A percentile compares a stretch with the other conserved stretches of the same genome.
phyloP scores from a whole-genome alignment of 2,797 vertebrate species.

The Crocodylus rhombifer region DNA sequence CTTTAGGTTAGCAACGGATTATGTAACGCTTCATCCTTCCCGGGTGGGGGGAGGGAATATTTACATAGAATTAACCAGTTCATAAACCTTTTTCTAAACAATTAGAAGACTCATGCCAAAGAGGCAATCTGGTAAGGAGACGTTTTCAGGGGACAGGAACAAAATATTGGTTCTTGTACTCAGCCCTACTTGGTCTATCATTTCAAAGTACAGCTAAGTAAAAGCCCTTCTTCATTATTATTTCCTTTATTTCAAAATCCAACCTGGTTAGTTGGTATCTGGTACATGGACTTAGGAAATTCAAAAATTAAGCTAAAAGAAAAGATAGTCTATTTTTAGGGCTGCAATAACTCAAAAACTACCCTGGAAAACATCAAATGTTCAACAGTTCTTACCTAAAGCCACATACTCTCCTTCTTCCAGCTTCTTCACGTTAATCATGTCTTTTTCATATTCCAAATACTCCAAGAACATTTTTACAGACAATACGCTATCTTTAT shows the following conservation, averaged over 20 bases:
- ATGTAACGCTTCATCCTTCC: background rate
- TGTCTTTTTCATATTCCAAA: conserved; percentile 87
- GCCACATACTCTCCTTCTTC: conserved; percentile 78
- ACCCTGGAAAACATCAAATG: background rate
- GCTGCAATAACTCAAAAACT: background rate
- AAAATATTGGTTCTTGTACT: no score
- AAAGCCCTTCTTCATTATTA: no score
- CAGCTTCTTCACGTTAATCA: conserved; percentile 83
- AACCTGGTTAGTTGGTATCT: no score
- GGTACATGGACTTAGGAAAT: background rate
- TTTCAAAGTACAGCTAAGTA: no score
- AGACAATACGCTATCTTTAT: conserved; percentile 79
- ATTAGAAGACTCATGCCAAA: background rate
- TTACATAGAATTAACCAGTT: background rate
- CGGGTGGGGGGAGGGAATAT: background rate
- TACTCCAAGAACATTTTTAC: conserved; percentile 90
- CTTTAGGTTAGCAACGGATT: background rate
- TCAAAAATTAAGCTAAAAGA: background rate
- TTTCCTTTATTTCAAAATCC: no score
- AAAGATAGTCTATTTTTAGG: background rate
- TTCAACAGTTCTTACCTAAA: conserved; percentile 76
- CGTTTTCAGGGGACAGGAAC: no score
- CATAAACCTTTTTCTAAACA: no score
- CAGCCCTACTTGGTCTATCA: no score
- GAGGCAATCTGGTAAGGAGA: background rate